Evolutionary conservation across 2,888 invertebrate genomes (phyloP).

Genomic region (Drosophila siamana): DNA sequence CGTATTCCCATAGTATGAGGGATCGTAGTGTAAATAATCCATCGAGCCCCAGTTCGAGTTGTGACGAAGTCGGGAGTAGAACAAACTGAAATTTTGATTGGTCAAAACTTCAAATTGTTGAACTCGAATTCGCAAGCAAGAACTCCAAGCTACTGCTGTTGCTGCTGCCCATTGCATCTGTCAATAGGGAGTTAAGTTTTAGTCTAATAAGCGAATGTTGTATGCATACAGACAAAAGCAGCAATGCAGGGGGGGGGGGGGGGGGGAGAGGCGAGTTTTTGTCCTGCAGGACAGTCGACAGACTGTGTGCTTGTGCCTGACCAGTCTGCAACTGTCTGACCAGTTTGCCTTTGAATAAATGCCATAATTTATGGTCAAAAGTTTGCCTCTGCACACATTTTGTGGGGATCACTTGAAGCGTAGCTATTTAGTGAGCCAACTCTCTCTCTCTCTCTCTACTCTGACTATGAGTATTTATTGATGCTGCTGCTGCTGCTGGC

Average conservation of each 20-base stretch:
- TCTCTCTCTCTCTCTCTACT: not conserved
- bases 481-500: not conserved
- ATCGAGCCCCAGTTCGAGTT: slow-evolving; percentile 1
- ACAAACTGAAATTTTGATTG: slow-evolving; percentile 63
- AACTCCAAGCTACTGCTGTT: not conserved
- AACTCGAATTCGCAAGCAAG: too few relatives aligned
- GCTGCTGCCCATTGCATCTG: slow-evolving; percentile 27
- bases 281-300: slow-evolving; percentile 22
- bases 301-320: slow-evolving; percentile 17
- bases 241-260: not conserved
- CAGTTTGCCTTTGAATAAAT: slow-evolving; percentile 80
- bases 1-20: too few relatives aligned
- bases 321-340: slow-evolving; percentile 46
- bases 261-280: too few relatives aligned
- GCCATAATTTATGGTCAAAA: slow-evolving; percentile 81
- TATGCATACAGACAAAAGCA: slow-evolving; percentile 13
- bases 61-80: slow-evolving; percentile 18
- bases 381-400: slow-evolving; percentile 79
- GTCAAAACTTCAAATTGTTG: too few relatives aligned
- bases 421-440: slow-evolving; percentile 68
- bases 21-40: too few relatives aligned
- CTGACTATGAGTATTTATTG: slow-evolving; percentile 32
- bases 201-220: slow-evolving; percentile 63
- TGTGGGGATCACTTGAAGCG: slow-evolving; percentile 75
- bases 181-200: slow-evolving; percentile 66